Percentiles rank a stretch among this genome's conserved stretches.
phyloP scores from a whole-genome alignment of 2,113 vertebrate genomes.

The Calidris pygmaea region DNA sequence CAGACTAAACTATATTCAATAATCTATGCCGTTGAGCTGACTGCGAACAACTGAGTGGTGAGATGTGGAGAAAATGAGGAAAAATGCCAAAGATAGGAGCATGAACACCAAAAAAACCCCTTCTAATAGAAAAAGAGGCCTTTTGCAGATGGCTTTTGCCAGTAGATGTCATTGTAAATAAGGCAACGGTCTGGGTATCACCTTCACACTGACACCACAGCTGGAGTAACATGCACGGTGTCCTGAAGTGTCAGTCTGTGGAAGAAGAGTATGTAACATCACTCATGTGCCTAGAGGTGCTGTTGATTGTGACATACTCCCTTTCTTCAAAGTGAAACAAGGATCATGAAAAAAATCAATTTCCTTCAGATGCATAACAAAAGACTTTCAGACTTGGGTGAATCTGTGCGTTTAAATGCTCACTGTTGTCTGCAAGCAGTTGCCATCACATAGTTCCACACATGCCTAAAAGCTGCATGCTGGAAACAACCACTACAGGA shows the following conservation, averaged over 20 bases:
- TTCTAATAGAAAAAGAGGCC: neutral
- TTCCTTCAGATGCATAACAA: neutral
- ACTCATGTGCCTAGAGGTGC: accelerated
- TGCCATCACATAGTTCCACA: neutral
- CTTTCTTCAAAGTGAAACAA: neutral
- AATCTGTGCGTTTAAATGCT: neutral
- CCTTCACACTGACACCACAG: accelerated
- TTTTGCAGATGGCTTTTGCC: neutral
- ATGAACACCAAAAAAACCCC: accelerated
- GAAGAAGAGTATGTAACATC: neutral
- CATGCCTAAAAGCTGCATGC: neutral
- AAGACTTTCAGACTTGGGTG: neutral
- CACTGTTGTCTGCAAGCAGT: neutral
- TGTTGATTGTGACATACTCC: neutral
- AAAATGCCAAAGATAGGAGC: neutral
- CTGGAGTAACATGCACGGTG: accelerated
- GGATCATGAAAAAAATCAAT: neutral
- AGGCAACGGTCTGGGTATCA: neutral
- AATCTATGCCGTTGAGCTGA: neutral
- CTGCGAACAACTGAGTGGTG: neutral
- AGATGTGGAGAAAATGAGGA: neutral
- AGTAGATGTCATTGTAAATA: slow-evolving; percentile 35
- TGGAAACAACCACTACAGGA: neutral
- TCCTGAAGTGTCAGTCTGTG: neutral
- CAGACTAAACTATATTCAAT: neutral